These are phyloP conservation scores for Cervus canadensis DNA, from an alignment of 2,113 vertebrate genomes.

Conservation along the genomic window DNA sequence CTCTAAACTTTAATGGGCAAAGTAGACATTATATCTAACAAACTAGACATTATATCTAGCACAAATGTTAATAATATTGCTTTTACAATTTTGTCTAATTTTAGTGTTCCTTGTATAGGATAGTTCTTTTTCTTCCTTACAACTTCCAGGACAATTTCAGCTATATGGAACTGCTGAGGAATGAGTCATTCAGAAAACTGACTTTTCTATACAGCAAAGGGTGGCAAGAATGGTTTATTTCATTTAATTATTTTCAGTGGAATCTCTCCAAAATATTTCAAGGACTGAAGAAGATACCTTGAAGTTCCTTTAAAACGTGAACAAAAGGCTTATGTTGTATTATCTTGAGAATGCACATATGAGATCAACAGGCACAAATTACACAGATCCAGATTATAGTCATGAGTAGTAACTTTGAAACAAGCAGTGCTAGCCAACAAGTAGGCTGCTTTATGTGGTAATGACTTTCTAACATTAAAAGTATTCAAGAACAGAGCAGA, in stretches of 20 bases:
- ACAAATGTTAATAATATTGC: not conserved
- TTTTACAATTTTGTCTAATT: not conserved
- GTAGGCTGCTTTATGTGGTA: fast-evolving
- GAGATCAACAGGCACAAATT: not conserved
- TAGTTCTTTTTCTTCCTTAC: not conserved
- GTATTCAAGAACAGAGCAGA: not conserved
- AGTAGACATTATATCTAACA: not conserved
- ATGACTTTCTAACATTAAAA: not conserved
- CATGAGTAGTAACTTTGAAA: not conserved
- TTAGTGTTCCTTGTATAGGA: not conserved
- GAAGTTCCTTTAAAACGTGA: not conserved
- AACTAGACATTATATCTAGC: not conserved
- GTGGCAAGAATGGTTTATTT: not conserved
- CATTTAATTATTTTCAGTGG: not conserved
- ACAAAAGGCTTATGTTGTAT: not conserved
- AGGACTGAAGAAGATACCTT: not conserved
- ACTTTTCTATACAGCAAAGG: not conserved
- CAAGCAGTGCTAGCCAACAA: not conserved
- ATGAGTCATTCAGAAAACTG: not conserved
- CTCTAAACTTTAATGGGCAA: not conserved
- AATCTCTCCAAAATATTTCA: not conserved
- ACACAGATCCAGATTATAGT: not conserved
- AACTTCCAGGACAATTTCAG: not conserved
- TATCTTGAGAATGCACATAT: not conserved
- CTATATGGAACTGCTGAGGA: not conserved